Evolutionary conservation across 2,797 vertebrate genomes (phyloP).

Genomic region (Orientallactaga sibirica): DNA sequence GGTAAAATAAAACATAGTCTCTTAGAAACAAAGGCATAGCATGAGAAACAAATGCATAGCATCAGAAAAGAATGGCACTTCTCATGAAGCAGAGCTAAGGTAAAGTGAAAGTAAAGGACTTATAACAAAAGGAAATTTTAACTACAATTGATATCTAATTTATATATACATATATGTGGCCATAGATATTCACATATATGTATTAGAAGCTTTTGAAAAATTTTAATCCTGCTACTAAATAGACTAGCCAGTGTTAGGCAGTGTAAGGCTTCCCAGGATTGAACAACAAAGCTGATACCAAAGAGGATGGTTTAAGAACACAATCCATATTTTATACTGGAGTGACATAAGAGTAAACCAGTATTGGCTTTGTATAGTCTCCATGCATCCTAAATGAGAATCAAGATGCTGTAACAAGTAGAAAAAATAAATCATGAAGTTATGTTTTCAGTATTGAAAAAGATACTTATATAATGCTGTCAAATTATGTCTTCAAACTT

Average conservation of each 20-base stretch:
- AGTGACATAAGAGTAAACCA: not conserved
- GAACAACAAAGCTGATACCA: not conserved
- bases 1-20: conserved; percentile 50
- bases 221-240: conserved; percentile 28
- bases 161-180: not conserved
- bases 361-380: not conserved
- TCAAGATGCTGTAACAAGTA: not conserved
- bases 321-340: not conserved
- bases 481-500: not conserved
- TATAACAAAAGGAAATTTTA: not conserved
- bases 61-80: not conserved
- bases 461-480: not conserved
- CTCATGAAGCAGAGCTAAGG: not conserved
- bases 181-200: not conserved
- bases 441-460: not conserved
- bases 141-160: conserved; percentile 30
- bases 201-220: not conserved
- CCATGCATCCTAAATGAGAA: not conserved
- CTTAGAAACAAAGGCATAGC: conserved; percentile 45
- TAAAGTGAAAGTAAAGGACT: not conserved
- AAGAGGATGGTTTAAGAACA: not conserved
- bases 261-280: not conserved
- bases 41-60: not conserved
- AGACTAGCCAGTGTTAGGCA: not conserved
- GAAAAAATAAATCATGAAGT: not conserved